A percentile compares a stretch with the other conserved stretches of the same genome.
phyloP scores from a whole-genome alignment of 2,888 invertebrate species.

The Marronus borbonicus region DNA sequence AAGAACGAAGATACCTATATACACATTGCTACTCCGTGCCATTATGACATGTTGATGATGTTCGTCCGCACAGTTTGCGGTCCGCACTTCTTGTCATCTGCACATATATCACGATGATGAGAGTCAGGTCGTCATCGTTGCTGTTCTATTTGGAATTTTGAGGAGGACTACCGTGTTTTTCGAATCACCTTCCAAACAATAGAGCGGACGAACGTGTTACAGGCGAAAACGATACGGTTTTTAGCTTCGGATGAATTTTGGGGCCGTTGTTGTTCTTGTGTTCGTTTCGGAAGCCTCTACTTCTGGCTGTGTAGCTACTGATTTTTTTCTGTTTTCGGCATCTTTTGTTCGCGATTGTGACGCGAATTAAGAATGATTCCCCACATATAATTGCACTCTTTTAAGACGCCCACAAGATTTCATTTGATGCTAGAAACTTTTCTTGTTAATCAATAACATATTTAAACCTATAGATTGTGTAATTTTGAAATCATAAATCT shows the following conservation, averaged over 20 bases:
- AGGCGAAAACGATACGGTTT: constrained; percentile 4
- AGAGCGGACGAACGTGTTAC: background rate
- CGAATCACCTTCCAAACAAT: background rate
- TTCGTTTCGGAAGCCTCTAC: background rate
- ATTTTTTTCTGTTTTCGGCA: constrained; percentile 15
- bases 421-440: no score
- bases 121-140: no score
- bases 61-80: constrained; percentile 2
- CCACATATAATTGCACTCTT: no score
- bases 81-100: constrained; percentile 1
- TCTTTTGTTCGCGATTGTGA: background rate
- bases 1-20: no score
- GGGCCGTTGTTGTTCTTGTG: no score
- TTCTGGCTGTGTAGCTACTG: constrained; percentile 12
- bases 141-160: no score
- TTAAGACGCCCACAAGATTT: no score
- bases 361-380: no score
- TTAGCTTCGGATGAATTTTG: background rate
- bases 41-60: constrained; percentile 4
- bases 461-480: no score
- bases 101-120: constrained; percentile 8
- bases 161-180: background rate
- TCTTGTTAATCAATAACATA: no score
- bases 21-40: no score
- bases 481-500: no score